phyloP scores from a whole-genome alignment of 2,888 invertebrate species.

The Philaethria dido region DNA sequence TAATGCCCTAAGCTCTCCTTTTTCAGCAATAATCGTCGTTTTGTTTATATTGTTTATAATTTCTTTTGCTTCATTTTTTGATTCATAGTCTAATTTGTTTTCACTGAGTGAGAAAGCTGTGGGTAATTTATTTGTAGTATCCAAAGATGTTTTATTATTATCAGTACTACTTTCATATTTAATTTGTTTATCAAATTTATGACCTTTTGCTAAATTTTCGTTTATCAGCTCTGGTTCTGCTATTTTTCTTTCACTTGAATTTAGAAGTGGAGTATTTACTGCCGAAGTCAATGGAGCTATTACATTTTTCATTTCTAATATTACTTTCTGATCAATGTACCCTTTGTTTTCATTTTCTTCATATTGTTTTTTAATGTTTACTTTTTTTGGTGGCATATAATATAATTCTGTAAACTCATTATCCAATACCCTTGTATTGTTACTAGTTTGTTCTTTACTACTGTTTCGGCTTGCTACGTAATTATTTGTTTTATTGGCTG shows the following conservation, averaged over 20 bases:
- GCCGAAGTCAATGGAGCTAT: no score
- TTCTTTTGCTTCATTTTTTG: not conserved
- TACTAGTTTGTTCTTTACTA: conserved; percentile 19
- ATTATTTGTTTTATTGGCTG: conserved; percentile 44
- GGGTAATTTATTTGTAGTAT: not conserved
- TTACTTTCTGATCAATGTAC: not conserved
- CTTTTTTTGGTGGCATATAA: conserved; percentile 54
- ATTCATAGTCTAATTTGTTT: not conserved
- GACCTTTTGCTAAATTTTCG: not conserved
- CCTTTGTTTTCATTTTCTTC: not conserved
- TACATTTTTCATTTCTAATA: not conserved
- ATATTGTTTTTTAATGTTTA: conserved; percentile 20
- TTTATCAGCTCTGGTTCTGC: not conserved
- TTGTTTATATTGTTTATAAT: not conserved
- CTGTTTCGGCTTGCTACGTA: conserved; percentile 20
- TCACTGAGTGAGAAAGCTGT: no score
- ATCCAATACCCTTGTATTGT: conserved; percentile 25
- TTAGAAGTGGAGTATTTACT: not conserved
- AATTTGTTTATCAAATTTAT: not conserved
- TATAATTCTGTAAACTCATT: conserved; percentile 48
- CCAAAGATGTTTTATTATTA: not conserved
- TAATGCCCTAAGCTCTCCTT: not conserved
- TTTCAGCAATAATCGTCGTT: not conserved
- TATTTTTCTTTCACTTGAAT: not conserved
- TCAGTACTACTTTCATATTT: not conserved